A percentile compares a stretch with the other conserved stretches of the same genome.
phyloP scores from a whole-genome alignment of 2,888 invertebrate species.

The Argyresthia albistria region DNA sequence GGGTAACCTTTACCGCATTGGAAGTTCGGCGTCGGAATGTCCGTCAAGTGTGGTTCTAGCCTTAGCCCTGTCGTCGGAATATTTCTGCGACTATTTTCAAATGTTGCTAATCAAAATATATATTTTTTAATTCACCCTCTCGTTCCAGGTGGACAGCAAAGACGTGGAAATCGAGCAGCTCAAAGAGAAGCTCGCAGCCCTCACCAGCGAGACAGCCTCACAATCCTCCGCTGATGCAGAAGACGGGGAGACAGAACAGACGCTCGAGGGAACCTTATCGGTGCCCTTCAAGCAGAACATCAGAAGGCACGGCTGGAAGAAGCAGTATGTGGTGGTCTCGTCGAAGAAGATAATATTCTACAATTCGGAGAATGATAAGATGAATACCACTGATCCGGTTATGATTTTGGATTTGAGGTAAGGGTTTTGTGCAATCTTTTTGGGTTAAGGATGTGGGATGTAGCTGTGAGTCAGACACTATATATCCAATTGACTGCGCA shows the following conservation, averaged over 20 bases:
- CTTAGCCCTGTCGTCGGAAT: too few species aligned
- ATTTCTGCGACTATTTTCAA: too few species aligned
- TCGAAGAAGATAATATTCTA: slow-evolving; percentile 98
- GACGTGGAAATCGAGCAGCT: slow-evolving; percentile 96
- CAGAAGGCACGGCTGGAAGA: slow-evolving; percentile 95
- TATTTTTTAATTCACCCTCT: too few species aligned
- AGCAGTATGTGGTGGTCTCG: slow-evolving; percentile 96
- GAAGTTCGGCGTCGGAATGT: too few species aligned
- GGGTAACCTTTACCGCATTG: too few species aligned
- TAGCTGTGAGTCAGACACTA: too few species aligned
- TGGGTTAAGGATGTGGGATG: slow-evolving; percentile 5
- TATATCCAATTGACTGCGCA: too few species aligned
- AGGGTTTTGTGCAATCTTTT: slow-evolving; percentile 9
- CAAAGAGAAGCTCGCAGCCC: slow-evolving; percentile 84
- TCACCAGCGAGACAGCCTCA: slow-evolving; percentile 91
- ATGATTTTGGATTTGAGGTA: slow-evolving; percentile 96
- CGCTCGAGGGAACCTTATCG: slow-evolving; percentile 96
- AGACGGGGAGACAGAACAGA: slow-evolving; percentile 82
- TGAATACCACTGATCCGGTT: slow-evolving; percentile 94
- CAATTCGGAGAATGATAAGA: slow-evolving; percentile 93
- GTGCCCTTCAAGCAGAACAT: slow-evolving; percentile 97
- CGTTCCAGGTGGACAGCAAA: slow-evolving; percentile 85
- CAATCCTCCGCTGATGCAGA: slow-evolving; percentile 93
- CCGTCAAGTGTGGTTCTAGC: too few species aligned
- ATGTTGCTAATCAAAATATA: neutral